A percentile compares a stretch with the other conserved stretches of the same genome.
Conservation (phyloP, 2,113 vertebrate species). For the Spea multiplicata region DNA sequence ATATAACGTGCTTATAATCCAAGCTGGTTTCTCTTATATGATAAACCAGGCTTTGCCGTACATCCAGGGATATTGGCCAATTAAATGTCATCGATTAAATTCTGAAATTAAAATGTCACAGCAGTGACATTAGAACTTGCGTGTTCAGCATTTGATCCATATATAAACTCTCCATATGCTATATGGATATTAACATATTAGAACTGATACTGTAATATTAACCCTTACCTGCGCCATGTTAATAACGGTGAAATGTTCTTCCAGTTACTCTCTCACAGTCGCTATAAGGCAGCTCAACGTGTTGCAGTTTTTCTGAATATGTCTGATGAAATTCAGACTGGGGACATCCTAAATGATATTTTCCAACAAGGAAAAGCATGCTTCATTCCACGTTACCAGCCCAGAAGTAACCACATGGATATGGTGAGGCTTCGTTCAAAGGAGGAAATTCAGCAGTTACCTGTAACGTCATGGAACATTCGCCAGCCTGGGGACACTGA, state of each 20-base stretch:
- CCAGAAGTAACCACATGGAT: constrained; percentile 83
- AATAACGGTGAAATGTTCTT: background rate
- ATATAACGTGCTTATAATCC: no score
- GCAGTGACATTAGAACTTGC: no score
- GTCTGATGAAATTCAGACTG: constrained; percentile 84
- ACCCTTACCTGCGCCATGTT: no score
- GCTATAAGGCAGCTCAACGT: constrained; percentile 73
- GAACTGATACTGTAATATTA: no score
- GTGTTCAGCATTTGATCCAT: no score
- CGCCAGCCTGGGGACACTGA: constrained; percentile 77
- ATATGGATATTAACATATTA: no score
- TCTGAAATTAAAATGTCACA: no score
- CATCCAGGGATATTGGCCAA: no score
- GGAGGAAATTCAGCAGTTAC: constrained; percentile 76
- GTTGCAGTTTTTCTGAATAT: constrained; percentile 90
- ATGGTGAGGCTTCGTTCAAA: constrained; percentile 78
- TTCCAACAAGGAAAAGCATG: constrained; percentile 81
- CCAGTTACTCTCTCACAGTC: constrained; percentile 79
- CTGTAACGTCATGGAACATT: constrained; percentile 89
- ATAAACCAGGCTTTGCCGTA: no score
- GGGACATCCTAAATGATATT: constrained; percentile 78
- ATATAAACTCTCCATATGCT: no score
- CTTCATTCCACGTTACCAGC: constrained; percentile 85
- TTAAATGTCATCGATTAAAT: no score
- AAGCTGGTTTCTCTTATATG: no score